Base-by-base conservation (phyloP, 2,113 vertebrate species). In the Condylura cristata region DNA sequence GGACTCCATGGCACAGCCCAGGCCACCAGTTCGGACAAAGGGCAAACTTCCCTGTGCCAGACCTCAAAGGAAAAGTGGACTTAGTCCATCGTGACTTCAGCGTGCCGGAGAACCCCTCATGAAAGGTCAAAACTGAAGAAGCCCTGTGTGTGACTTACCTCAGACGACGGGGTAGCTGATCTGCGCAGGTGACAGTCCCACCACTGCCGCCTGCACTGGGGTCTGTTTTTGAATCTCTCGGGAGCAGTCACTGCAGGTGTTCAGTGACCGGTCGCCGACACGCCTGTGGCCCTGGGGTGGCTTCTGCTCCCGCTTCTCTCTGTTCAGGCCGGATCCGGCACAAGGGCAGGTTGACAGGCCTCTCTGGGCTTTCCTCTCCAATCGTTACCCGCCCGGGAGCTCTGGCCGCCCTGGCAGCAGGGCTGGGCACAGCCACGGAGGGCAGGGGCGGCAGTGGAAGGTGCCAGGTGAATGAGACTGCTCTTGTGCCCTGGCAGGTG, bases 371-470 rank as follows among this genome's bases (percentile, higher is more conserved):
- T 63, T 37, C 34, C 17, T 3, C 22, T n/a, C 56, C 48, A 24
- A 17, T 9, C 4, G 0, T 39, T 17, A 34, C 48, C 61, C 12
- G 34, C 30, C 4, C 0, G 1, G 10, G 46, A 17, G 20, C 24
- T 63, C 17, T 18, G 24, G 56, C 1, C 8, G 4, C 51, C 28
- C 13, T 0, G 14, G 12, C 12, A 32, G 37, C 10, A 5, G 20
- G 9, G 17, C 8, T 37, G 30, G 83, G 60, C 20, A 80, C 4
- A 85, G 22, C 48, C 39, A 16, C 2, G 4, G 48, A 79, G 17
- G 41, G 56, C 51, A 65, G 37, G 44, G 24, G 51, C 17, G 51
- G 16, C 51, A 17, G 18, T 53, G 51, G 51, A 17, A 53, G 16
- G 51, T 18, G 51, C n/a, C 17, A 44, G 5, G 13, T n/a, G 58